phyloP scores from a whole-genome alignment of 2,797 vertebrate genomes.

The Aldrovandia affinis region DNA sequence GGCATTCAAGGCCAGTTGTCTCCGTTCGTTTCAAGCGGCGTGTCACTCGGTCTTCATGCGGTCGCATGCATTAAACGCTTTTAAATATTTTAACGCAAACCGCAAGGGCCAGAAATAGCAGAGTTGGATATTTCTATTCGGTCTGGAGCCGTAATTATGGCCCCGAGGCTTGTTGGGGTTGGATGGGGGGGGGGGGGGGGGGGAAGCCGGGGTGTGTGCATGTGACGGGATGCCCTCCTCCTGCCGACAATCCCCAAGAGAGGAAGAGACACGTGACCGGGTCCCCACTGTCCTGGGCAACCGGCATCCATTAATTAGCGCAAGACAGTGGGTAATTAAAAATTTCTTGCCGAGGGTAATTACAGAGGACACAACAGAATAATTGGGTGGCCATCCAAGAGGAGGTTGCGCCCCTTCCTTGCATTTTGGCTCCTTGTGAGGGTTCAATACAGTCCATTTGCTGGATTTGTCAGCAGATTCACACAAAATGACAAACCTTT shows the following conservation, averaged over 20 bases:
- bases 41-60: neutral
- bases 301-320: constrained; percentile 38
- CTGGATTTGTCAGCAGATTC: constrained; percentile 23
- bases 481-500: constrained; percentile 11
- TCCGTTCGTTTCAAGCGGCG: neutral
- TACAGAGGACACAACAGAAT: constrained; percentile 35
- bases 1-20: neutral
- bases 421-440: constrained; percentile 15
- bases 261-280: neutral
- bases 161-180: constrained; percentile 2
- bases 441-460: constrained; percentile 25
- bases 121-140: neutral
- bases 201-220: constrained; percentile 12
- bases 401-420: constrained; percentile 22
- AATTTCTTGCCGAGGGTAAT: constrained; percentile 41
- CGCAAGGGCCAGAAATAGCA: constrained; percentile 28
- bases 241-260: neutral
- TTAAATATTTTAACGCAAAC: constrained; percentile 16
- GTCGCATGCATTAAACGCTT: neutral
- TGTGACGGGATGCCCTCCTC: constrained; percentile 21
- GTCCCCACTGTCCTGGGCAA: constrained; percentile 8
- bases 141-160: constrained; percentile 26
- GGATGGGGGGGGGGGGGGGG: constrained; percentile 13
- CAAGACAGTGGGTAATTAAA: constrained; percentile 26
- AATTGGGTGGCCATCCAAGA: constrained; percentile 32